Base-by-base conservation (phyloP, 2,888 invertebrate species). In the Heliconius hortense region DNA sequence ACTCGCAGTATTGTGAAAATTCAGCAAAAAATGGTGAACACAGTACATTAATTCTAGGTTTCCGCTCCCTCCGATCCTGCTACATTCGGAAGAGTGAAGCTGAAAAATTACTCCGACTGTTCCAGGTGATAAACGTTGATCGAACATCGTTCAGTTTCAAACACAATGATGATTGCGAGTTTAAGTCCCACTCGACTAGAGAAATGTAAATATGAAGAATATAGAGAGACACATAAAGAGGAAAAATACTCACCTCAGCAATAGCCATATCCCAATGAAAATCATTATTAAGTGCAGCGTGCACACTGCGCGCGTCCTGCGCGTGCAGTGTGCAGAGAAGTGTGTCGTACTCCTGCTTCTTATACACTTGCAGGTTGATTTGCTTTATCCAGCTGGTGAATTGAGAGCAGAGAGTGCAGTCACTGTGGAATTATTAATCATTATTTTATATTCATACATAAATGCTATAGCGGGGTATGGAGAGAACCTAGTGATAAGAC, bases 221-320 rank as follows among this genome's bases (percentile, higher is more conserved):
- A 56, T 10, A 11, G 2, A 24, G 24, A 7, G 59, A 59, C 59
- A 24, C 4, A 59, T 59, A 24, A 35, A 59, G 2, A 13, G 26
- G 15, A 26, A 18, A 39, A 56, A 56, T n/a, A 1, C 56, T 79
- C 76, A 95, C 95, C 91, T 95, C 95, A 76, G 81, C 88, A 24
- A 94, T 82, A 1, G 95, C 94, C 90, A 95, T 94, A 75, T 95
- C 95, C 95, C 95, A 95, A 75, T 95, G 93, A 83, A 95, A 95
- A 78, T 94, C 92, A 31, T 90, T 89, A 75, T 92, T 87, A 26
- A 95, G 81, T 0, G 88, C 82, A 15, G 84, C 82, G 75, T 94
- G 87, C 0, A 95, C 82, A 2, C 94, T 92, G 0, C 88, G 85
- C 28, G 90, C 79, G 67, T 82, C 86, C 87, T 95, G 85, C n/a